A percentile compares a stretch with the other conserved stretches of the same genome.
These are phyloP conservation scores for Delichon dasypus DNA, from an alignment of 2,797 vertebrate genomes.

Conservation along the genomic window DNA sequence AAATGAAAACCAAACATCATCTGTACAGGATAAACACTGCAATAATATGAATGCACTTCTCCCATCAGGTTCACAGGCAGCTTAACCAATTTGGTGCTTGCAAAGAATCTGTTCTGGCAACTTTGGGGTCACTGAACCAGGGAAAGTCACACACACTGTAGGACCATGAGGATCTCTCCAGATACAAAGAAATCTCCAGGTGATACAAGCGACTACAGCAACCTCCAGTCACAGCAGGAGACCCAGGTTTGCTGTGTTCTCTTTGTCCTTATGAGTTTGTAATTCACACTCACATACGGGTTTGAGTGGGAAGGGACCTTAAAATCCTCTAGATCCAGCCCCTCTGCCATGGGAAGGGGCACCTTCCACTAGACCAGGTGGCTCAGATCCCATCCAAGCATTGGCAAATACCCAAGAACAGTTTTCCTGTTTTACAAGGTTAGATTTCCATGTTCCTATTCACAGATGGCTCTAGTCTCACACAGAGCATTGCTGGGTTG, in stretches of 20 bases:
- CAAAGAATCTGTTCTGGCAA: background rate
- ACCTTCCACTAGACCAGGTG: too few relatives aligned
- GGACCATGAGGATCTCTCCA: too few relatives aligned
- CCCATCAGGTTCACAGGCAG: background rate
- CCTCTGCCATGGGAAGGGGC: too few relatives aligned
- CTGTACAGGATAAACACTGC: background rate
- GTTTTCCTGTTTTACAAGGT: background rate
- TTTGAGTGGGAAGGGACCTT: too few relatives aligned
- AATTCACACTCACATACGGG: too few relatives aligned
- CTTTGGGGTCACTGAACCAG: background rate
- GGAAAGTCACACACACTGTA: background rate
- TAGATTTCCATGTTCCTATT: background rate
- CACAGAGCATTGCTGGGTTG: fast-evolving
- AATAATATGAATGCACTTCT: background rate
- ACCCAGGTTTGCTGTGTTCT: too few relatives aligned
- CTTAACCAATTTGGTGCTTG: background rate
- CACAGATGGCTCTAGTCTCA: background rate
- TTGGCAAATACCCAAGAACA: background rate
- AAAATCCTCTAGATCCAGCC: too few relatives aligned
- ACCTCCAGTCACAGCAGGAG: too few relatives aligned
- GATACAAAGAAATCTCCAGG: too few relatives aligned
- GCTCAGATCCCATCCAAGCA: background rate
- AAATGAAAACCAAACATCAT: background rate
- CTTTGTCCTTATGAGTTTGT: too few relatives aligned
- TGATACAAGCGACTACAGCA: too few relatives aligned